These are phyloP conservation scores for Asobara japonica DNA, from an alignment of 1,140 invertebrate genomes.

Conservation along the genomic window DNA sequence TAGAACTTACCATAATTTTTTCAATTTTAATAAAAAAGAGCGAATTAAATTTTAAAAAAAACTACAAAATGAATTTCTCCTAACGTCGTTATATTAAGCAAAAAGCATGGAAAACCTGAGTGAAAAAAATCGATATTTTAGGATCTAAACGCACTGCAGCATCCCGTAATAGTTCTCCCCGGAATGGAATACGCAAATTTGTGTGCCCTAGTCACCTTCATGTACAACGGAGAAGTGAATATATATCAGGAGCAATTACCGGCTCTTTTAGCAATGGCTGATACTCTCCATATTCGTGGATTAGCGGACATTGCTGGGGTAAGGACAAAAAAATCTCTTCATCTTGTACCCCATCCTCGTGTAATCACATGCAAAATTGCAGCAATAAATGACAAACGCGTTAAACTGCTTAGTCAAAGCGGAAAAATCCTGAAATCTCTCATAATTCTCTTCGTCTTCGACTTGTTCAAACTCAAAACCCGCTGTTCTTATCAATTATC, in stretches of 20 bases:
- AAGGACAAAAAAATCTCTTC: slow-evolving; percentile 43
- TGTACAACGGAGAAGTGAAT: slow-evolving; percentile 92
- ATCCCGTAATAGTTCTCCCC: slow-evolving; percentile 85
- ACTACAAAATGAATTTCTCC: too few relatives aligned
- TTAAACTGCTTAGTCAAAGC: not conserved
- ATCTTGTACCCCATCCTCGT: not conserved
- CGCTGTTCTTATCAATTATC: too few relatives aligned
- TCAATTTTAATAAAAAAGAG: too few relatives aligned
- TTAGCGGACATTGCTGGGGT: slow-evolving; percentile 83
- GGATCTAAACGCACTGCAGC: slow-evolving; percentile 76
- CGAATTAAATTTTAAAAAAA: too few relatives aligned
- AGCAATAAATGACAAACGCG: not conserved
- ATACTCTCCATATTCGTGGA: slow-evolving; percentile 86
- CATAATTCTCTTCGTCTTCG: too few relatives aligned
- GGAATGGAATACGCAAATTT: slow-evolving; percentile 84
- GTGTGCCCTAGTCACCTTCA: slow-evolving; percentile 85
- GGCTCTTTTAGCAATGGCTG: slow-evolving; percentile 82
- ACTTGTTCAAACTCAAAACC: too few relatives aligned
- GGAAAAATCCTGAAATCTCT: not conserved
- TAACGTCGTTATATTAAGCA: too few relatives aligned
- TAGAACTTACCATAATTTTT: too few relatives aligned
- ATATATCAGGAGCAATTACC: slow-evolving; percentile 85
- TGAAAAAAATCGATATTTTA: slow-evolving; percentile 56
- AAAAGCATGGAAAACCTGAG: not conserved
- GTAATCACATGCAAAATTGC: not conserved